phyloP scores from a whole-genome alignment of 2,797 vertebrate genomes.

The Nothura maculosa region DNA sequence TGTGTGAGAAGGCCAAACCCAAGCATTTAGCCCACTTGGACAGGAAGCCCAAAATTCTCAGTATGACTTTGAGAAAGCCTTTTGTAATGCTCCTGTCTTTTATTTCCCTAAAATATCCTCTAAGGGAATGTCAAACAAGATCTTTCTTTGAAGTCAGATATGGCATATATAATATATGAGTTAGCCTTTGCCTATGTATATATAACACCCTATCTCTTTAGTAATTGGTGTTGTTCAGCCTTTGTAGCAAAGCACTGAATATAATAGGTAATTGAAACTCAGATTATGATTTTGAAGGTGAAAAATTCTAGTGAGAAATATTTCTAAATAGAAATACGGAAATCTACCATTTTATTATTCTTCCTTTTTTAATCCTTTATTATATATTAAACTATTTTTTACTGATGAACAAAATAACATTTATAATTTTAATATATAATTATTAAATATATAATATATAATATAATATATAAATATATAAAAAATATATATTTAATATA shows the following conservation, averaged over 20 bases:
- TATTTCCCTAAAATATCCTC: neutral
- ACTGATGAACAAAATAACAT: conserved; percentile 12
- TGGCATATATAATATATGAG: neutral
- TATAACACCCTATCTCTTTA: neutral
- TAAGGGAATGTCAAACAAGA: neutral
- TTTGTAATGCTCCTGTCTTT: neutral
- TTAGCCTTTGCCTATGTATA: neutral
- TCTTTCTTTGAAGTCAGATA: neutral
- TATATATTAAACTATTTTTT: neutral
- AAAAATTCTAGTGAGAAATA: neutral
- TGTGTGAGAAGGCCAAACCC: neutral
- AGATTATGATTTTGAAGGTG: neutral
- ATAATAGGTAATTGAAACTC: neutral
- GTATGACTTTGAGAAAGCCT: neutral
- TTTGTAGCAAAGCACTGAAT: neutral
- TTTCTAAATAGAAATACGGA: neutral
- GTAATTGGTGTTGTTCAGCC: neutral
- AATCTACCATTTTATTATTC: neutral
- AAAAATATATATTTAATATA: too few species aligned
- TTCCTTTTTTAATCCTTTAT: neutral
- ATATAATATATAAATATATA: too few species aligned
- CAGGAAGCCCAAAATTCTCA: neutral
- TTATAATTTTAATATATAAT: conserved; percentile 17
- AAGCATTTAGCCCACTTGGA: neutral
- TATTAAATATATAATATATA: too few species aligned